phyloP scores from a whole-genome alignment of 2,888 invertebrate genomes.

The Athalia cordata region DNA sequence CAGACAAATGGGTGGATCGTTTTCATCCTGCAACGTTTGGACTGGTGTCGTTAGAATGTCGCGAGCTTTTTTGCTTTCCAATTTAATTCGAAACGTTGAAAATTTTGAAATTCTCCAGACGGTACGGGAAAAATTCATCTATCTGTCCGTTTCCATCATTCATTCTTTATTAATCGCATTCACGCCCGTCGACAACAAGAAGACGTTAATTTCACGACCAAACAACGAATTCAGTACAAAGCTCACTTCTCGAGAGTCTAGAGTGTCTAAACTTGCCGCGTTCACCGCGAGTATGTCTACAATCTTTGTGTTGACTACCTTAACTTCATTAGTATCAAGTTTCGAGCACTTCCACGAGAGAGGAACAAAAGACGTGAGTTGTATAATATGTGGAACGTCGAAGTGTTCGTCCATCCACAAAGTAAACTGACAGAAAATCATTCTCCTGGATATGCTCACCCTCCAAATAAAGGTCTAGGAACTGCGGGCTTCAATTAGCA shows the following conservation, averaged over 20 bases:
- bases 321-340: constrained; percentile 15
- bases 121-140: constrained; percentile 22
- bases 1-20: too few species aligned
- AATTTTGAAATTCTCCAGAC: constrained; percentile 44
- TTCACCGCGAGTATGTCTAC: constrained; percentile 20
- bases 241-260: background rate
- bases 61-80: too few species aligned
- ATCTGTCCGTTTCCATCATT: constrained; percentile 24
- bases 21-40: too few species aligned
- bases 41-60: background rate
- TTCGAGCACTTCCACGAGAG: background rate
- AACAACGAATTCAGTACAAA: too few species aligned
- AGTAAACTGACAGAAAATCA: background rate
- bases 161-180: constrained; percentile 29
- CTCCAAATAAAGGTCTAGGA: background rate
- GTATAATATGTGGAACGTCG: background rate
- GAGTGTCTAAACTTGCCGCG: background rate
- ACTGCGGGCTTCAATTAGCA: background rate
- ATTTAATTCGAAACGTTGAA: constrained; percentile 43
- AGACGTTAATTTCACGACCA: too few species aligned
- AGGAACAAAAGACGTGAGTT: background rate
- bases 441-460: too few species aligned
- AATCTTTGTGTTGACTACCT: constrained; percentile 8
- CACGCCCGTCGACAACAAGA: too few species aligned
- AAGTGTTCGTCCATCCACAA: background rate